Base-by-base conservation (phyloP, 2,113 vertebrate species). In the Sylvietta virens region DNA sequence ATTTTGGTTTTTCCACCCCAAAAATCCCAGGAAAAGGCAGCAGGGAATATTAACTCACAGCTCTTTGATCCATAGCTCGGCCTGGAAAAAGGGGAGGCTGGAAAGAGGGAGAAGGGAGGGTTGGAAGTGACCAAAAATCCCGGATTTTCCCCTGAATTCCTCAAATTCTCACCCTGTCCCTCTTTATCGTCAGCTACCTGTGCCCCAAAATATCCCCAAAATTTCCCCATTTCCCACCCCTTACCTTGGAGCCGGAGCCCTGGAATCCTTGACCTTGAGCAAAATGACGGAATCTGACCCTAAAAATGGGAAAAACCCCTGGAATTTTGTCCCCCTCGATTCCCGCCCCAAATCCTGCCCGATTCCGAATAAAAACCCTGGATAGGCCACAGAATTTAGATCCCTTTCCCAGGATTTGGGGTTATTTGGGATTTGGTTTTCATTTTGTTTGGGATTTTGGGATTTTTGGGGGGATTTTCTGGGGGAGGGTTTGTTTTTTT, bases 21-120 rank as follows among this genome's bases (percentile, higher is more conserved):
- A 37, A 61, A 83, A 11, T 27, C 22, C n/a, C 3, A 11, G 16
- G 20, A 31, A 50, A 74, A 50, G 1, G 3, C 21, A 47, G 10
- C 20, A 70, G 69, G 42, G 77, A 95, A 92, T 27, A 17, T 27
- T 27, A 40, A 98, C 99, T 99, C 96, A 99, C 99, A 99, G 94
- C 97, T 99, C 99, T 98, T 99, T 99, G 97, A 99, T 99, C 99
- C 99, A 99, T 15, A 99, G 96, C 57, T 99, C 99, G 1, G 99
- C 98, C 87, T 99, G 98, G 97, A 99, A 99, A 96, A 98, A 99
- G 3, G 98, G 98, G 80, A 97, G 93, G 71, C 99, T 99, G 42
- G 7, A 48, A 74, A 85, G 13, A n/a, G 15, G 8, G 40, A 64
- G n/a, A 47, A 47, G 28, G 5, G 5, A 64, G 4, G 9, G 11